Evolutionary conservation across 2,797 vertebrate genomes (phyloP).

Genomic region (Otus scops): DNA sequence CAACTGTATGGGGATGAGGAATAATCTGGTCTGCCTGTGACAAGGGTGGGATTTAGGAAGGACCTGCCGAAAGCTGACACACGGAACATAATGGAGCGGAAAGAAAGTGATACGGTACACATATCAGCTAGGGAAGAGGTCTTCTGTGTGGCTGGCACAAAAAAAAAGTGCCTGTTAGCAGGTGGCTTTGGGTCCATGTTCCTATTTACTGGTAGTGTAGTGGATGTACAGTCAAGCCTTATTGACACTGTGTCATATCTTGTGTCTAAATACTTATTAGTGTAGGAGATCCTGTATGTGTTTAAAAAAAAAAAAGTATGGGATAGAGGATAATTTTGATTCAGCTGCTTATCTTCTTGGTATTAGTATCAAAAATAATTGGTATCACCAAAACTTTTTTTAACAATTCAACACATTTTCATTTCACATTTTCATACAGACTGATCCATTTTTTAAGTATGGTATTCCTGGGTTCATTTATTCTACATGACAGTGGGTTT

Average conservation of each 20-base stretch:
- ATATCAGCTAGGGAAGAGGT: neutral
- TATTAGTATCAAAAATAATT: neutral
- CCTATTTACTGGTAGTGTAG: neutral
- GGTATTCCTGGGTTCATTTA: neutral
- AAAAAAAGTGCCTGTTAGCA: neutral
- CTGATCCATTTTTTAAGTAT: neutral
- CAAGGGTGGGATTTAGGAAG: neutral
- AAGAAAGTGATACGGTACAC: neutral
- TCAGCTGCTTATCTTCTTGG: neutral
- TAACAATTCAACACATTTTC: neutral
- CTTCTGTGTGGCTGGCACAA: neutral
- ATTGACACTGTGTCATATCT: neutral
- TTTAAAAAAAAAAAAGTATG: neutral
- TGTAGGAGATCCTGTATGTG: neutral
- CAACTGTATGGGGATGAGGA: neutral
- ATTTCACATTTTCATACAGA: neutral
- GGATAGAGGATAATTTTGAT: neutral
- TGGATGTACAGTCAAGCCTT: neutral
- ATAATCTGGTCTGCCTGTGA: neutral
- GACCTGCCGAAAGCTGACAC: neutral
- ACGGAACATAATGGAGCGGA: fast-evolving
- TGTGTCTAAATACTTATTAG: neutral
- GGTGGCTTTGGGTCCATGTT: neutral
- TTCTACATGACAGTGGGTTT: neutral
- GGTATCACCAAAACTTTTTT: neutral